Evolutionary conservation across 2,113 vertebrate genomes (phyloP).

Genomic region (Varanus komodoensis): DNA sequence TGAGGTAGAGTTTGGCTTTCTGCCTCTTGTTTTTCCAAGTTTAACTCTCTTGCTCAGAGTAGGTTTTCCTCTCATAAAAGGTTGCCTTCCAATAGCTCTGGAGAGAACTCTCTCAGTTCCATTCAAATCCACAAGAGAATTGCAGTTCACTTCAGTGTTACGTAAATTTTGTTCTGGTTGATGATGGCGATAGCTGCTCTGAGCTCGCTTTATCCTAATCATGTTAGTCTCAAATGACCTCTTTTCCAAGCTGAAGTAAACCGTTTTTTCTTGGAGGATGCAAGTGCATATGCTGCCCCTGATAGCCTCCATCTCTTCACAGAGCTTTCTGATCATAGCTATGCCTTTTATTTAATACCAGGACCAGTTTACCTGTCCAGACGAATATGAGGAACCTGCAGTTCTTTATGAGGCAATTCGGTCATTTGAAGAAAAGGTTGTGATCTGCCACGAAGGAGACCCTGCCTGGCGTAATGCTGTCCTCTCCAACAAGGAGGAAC

Average conservation of each 20-base stretch:
- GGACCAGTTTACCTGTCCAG: constrained; percentile 98
- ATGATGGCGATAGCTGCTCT: background rate
- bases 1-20: background rate
- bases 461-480: constrained; percentile 94
- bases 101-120: background rate
- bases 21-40: constrained; percentile 13
- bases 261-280: background rate
- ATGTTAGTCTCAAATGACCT: background rate
- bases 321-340: constrained; percentile 18
- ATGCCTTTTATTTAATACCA: constrained; percentile 58
- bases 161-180: background rate
- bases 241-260: background rate
- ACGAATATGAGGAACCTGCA: constrained; percentile 93
- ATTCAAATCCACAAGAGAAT: background rate
- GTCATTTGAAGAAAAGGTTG: constrained; percentile 89
- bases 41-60: background rate
- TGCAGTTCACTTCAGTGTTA: background rate
- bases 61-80: background rate
- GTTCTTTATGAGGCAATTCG: constrained; percentile 92
- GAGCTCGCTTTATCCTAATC: background rate
- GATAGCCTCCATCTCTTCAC: constrained; percentile 1
- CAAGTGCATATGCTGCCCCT: background rate
- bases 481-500: constrained; percentile 90
- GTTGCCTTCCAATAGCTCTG: background rate
- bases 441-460: constrained; percentile 97